Conservation (phyloP, 2,797 vertebrate species). For the Lepilemur septentrionalis region DNA sequence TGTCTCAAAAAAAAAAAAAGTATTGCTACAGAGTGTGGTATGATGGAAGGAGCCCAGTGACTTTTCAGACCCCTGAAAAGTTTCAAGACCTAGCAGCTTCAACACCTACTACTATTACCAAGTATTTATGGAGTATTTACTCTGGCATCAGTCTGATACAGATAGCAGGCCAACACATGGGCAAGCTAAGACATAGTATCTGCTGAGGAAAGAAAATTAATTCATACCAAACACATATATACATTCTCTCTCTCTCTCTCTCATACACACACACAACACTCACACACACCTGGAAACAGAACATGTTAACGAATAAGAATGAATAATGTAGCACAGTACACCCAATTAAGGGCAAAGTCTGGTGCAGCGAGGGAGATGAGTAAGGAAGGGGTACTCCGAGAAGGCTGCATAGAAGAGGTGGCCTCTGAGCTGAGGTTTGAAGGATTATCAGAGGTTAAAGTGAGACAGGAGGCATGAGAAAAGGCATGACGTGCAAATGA, state of each 20-base stretch:
- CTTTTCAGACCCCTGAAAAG: background rate
- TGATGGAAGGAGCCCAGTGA: background rate
- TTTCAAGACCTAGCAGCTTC: background rate
- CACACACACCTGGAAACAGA: background rate
- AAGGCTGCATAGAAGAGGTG: background rate
- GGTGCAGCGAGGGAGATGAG: background rate
- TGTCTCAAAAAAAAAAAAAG: no score
- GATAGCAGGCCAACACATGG: background rate
- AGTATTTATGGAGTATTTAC: background rate
- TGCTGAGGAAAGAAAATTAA: background rate
- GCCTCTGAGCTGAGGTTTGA: background rate
- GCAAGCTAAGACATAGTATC: background rate
- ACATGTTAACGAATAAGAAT: background rate
- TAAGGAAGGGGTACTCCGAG: background rate
- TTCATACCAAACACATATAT: background rate
- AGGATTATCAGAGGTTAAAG: background rate
- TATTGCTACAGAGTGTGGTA: rapidly evolving
- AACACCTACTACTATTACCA: background rate
- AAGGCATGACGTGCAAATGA: background rate
- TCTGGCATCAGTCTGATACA: background rate
- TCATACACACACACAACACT: background rate
- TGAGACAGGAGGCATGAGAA: background rate
- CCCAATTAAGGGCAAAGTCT: background rate
- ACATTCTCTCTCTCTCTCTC: background rate
- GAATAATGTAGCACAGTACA: background rate